phyloP scores from a whole-genome alignment of 1,140 invertebrate genomes.

The Zophobas morio region DNA sequence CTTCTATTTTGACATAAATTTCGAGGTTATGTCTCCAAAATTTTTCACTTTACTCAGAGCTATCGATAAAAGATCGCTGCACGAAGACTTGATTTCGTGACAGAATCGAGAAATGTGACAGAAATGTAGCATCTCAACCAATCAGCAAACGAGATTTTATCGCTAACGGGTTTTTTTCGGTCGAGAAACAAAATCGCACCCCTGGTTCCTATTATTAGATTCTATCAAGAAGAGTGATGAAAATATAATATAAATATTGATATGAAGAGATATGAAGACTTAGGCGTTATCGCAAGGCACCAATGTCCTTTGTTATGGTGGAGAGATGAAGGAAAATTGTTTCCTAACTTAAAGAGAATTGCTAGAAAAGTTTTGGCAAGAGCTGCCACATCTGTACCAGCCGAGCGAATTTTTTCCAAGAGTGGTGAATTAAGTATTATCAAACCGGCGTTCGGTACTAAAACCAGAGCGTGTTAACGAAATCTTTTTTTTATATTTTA shows the following conservation, averaged over 20 bases:
- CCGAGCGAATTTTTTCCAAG: neutral
- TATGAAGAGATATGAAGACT: neutral
- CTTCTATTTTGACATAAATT: too few species aligned
- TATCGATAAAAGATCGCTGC: too few species aligned
- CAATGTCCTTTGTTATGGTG: constrained; percentile 1
- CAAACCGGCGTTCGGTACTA: neutral
- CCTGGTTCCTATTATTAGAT: too few species aligned
- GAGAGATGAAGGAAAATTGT: neutral
- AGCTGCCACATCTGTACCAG: neutral
- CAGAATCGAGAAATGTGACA: too few species aligned
- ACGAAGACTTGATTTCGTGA: too few species aligned
- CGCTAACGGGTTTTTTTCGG: too few species aligned
- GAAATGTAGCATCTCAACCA: too few species aligned
- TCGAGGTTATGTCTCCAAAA: too few species aligned
- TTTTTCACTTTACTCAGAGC: too few species aligned
- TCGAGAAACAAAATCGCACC: too few species aligned
- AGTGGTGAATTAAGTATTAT: neutral
- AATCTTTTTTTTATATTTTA: neutral
- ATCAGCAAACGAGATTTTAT: too few species aligned
- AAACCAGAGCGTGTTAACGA: neutral
- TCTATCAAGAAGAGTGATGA: too few species aligned
- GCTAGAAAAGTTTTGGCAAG: neutral
- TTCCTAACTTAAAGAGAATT: neutral
- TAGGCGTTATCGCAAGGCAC: neutral
- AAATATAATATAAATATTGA: neutral